Base-by-base conservation (phyloP, 2,113 vertebrate genomes). In the Dicerorhinus sumatrensis region DNA sequence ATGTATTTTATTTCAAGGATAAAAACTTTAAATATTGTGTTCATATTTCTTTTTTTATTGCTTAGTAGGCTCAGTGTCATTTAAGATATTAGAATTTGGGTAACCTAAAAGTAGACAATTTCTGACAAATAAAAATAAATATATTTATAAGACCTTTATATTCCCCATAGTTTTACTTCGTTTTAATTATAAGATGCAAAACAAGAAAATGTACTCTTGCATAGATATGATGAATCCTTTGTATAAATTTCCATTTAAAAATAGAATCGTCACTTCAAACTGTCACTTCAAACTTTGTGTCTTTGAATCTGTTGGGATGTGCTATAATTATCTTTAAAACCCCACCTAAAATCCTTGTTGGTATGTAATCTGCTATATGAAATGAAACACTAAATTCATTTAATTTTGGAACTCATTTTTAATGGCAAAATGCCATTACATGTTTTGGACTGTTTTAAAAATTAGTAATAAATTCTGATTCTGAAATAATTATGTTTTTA, bases 161-260 rank as follows among this genome's bases (percentile, higher is more conserved):
- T 63, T 91, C 65, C 8, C 6, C 6, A 42, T 31, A 60, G 16
- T 89, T 95, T 96, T 94, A 77, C 72, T 94, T 84, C 27, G 27
- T 94, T 96, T 89, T 96, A 97, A 93, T 70, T 95, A 51, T 91
- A 83, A 94, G 58, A 92, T 42, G 7, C 6, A 91, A 95, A 92
- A 77, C 16, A 92, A 91, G 60, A 85, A 72, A 87, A 88, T 62
- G 54, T 54, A 76, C 29, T 91, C 21, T 70, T 69, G 39, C 39
- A 80, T 86, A 56, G 18, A 54, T 54, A 75, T 48, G 11, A 88
- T 60, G 46, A 94, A 62, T 83, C 6, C 36, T 72, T 91, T 79
- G 36, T 67, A 5, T 72, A 92, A 90, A 93, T 95, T 79, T 62
- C 16, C 81, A 94, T 42, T 88, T 92, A 51, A 87, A 96, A 92